Conservation (phyloP, 2,888 invertebrate genomes). For the Marasmarcha lunaedactyla region DNA sequence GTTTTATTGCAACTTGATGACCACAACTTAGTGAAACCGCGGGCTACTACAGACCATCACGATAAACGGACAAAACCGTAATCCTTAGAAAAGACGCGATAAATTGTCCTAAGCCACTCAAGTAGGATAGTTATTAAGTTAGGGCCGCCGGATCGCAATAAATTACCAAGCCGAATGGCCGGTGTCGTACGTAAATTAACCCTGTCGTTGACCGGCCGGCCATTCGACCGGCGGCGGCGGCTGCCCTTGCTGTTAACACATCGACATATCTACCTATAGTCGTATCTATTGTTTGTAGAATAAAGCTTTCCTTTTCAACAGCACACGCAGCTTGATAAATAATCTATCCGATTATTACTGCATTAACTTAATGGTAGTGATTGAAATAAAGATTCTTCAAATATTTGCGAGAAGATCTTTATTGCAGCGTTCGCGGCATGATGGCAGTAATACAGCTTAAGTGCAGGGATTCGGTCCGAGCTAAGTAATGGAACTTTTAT, state of each 20-base stretch:
- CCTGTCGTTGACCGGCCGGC: constrained; percentile 22
- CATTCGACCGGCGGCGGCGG: too few species aligned
- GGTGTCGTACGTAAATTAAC: constrained; percentile 38
- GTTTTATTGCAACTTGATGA: too few species aligned
- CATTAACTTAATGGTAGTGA: too few species aligned
- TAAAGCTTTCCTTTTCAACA: too few species aligned
- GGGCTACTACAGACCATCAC: too few species aligned
- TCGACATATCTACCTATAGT: constrained; percentile 6
- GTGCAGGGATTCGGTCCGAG: constrained; percentile 18
- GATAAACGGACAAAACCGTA: neutral
- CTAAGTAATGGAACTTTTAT: constrained; percentile 23
- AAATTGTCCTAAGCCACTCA: constrained; percentile 23
- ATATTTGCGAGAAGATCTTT: constrained; percentile 3
- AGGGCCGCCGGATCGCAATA: constrained; percentile 30
- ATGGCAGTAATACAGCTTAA: constrained; percentile 14
- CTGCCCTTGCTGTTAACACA: constrained; percentile 30
- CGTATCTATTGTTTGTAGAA: constrained; percentile 1
- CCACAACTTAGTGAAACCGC: too few species aligned
- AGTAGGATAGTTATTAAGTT: constrained; percentile 30
- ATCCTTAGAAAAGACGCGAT: constrained; percentile 7
- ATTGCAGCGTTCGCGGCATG: constrained; percentile 2
- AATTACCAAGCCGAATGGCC: constrained; percentile 36
- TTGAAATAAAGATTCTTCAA: too few species aligned
- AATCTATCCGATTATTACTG: too few species aligned
- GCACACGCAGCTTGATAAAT: too few species aligned